Evolutionary conservation across 1,140 invertebrate species (phyloP).

Genomic region (Cryptotermes secundus): DNA sequence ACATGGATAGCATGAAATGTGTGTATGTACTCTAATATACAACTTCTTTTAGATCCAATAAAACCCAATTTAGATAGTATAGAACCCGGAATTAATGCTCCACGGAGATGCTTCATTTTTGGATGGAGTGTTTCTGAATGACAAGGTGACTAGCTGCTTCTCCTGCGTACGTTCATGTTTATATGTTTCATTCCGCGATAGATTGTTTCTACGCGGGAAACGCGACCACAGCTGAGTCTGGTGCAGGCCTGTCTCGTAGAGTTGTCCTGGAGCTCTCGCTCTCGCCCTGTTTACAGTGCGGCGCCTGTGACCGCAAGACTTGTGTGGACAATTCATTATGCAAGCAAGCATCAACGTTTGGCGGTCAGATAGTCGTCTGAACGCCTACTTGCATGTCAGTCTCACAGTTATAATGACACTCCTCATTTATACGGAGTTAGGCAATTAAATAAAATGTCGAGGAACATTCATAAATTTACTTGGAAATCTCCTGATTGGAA

Average conservation of each 20-base stretch:
- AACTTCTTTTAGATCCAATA: slow-evolving; percentile 27
- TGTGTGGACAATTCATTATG: too few relatives aligned
- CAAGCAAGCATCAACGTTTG: too few relatives aligned
- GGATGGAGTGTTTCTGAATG: background rate
- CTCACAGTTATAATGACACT: too few relatives aligned
- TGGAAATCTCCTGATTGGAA: too few relatives aligned
- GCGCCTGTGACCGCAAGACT: too few relatives aligned
- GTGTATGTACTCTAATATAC: background rate
- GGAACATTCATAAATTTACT: too few relatives aligned
- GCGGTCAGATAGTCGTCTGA: too few relatives aligned
- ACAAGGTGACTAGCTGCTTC: background rate
- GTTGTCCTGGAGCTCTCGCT: background rate
- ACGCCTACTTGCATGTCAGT: too few relatives aligned
- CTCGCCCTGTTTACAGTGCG: background rate
- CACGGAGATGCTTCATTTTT: background rate
- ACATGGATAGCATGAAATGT: background rate
- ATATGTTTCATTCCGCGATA: background rate
- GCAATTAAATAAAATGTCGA: too few relatives aligned
- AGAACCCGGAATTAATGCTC: background rate
- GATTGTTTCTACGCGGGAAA: background rate
- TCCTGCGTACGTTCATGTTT: background rate
- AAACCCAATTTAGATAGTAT: slow-evolving; percentile 19
- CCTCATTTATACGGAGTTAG: too few relatives aligned
- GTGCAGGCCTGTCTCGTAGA: background rate
- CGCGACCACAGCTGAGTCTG: background rate